Conservation (phyloP, 2,797 vertebrate species). For the Anolis apletophallus region DNA sequence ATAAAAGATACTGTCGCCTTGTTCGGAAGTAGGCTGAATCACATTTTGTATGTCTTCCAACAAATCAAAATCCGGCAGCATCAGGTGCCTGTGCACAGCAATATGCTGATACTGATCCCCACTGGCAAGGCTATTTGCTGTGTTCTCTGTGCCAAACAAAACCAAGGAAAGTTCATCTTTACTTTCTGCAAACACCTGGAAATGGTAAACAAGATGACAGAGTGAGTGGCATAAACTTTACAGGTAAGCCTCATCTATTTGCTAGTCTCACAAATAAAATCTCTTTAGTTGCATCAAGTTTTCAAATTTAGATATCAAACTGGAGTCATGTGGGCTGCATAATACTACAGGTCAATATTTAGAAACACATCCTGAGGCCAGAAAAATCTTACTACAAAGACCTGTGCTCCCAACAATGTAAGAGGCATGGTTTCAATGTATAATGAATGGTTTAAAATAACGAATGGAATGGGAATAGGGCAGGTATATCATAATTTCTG, state of each 20-base stretch:
- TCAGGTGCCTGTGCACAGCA: slow-evolving; percentile 85
- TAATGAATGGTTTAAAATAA: not conserved
- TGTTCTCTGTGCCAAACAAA: slow-evolving; percentile 90
- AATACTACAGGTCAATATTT: not conserved
- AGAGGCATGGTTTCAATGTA: not conserved
- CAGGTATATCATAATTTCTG: too few relatives aligned
- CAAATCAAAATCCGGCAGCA: slow-evolving; percentile 90
- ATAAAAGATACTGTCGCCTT: slow-evolving; percentile 94
- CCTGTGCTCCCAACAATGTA: not conserved
- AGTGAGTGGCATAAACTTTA: slow-evolving; percentile 13
- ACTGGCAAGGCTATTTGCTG: slow-evolving; percentile 83
- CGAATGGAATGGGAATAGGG: not conserved
- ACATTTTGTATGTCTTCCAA: slow-evolving; percentile 88
- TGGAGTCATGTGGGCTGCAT: not conserved
- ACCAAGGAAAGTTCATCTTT: slow-evolving; percentile 93
- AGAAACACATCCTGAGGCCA: not conserved
- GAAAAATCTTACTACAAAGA: not conserved
- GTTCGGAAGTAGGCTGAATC: slow-evolving; percentile 83
- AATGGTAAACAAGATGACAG: slow-evolving; percentile 42
- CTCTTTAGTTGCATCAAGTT: not conserved
- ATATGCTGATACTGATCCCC: slow-evolving; percentile 91
- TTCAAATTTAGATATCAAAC: slow-evolving; percentile 2
- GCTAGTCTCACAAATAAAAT: not conserved
- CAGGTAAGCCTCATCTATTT: not conserved
- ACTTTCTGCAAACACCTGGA: slow-evolving; percentile 92